Conservation (phyloP, 1,140 invertebrate genomes). For the Lordiphosa stackelbergi region DNA sequence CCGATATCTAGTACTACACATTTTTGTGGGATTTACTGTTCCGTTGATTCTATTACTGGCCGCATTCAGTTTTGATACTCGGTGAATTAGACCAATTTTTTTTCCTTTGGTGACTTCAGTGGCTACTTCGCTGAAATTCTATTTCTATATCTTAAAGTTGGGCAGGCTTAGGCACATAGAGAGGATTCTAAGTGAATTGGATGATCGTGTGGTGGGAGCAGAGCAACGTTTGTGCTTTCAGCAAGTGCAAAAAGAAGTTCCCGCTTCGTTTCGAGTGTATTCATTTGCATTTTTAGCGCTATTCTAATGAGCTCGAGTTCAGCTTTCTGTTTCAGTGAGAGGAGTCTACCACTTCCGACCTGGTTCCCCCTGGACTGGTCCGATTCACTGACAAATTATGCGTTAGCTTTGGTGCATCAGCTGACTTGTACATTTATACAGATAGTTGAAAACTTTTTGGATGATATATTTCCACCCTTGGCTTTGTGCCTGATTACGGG, state of each 20-base stretch:
- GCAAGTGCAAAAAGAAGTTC: slow-evolving; percentile 11
- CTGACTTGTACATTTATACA: slow-evolving; percentile 19
- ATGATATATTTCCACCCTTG: slow-evolving; percentile 53
- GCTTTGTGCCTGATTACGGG: slow-evolving; percentile 37
- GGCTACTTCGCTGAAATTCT: slow-evolving; percentile 34
- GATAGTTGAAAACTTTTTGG: slow-evolving; percentile 42
- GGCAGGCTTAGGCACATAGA: slow-evolving; percentile 1
- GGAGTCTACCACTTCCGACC: slow-evolving; percentile 41
- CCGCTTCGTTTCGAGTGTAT: slow-evolving; percentile 23
- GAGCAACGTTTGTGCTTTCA: slow-evolving; percentile 16
- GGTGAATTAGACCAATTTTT: slow-evolving; percentile 44
- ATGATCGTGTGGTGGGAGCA: slow-evolving; percentile 21
- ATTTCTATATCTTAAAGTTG: slow-evolving; percentile 30
- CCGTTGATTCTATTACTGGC: slow-evolving; percentile 21
- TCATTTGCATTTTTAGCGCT: slow-evolving; percentile 10
- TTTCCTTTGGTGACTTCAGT: slow-evolving; percentile 29
- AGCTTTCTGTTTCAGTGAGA: slow-evolving; percentile 22
- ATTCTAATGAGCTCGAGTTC: slow-evolving; percentile 10
- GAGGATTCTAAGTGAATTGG: slow-evolving; percentile 26
- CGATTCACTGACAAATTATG: slow-evolving; percentile 17
- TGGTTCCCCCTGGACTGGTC: slow-evolving; percentile 64
- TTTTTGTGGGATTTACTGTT: slow-evolving; percentile 17
- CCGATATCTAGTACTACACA: slow-evolving; percentile 11
- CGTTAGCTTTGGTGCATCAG: slow-evolving; percentile 34
- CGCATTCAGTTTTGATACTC: slow-evolving; percentile 26